Evolutionary conservation across 2,113 vertebrate genomes (phyloP).

Genomic region (Xenopus laevis): DNA sequence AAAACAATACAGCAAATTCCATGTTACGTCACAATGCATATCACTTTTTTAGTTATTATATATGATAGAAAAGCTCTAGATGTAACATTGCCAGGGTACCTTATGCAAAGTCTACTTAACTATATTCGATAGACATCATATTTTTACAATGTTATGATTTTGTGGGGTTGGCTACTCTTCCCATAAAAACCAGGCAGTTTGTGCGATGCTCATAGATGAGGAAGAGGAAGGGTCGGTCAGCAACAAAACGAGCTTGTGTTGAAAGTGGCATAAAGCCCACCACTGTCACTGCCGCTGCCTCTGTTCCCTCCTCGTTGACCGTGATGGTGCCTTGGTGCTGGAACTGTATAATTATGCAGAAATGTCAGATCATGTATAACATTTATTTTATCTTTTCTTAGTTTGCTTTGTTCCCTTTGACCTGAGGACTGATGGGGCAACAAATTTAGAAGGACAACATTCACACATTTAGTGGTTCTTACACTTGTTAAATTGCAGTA

Average conservation of each 20-base stretch:
- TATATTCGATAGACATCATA: background rate
- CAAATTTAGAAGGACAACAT: too few relatives aligned
- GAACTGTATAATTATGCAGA: constrained; percentile 65
- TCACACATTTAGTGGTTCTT: too few relatives aligned
- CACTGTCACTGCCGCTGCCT: constrained; percentile 80
- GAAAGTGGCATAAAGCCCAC: constrained; percentile 95
- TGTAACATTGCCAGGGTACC: too few relatives aligned
- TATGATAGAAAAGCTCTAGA: too few relatives aligned
- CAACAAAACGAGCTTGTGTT: constrained; percentile 80
- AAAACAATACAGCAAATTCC: too few relatives aligned
- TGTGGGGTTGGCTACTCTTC: constrained; percentile 82
- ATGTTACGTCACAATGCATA: too few relatives aligned
- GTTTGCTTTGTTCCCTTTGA: too few relatives aligned
- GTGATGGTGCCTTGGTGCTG: constrained; percentile 91
- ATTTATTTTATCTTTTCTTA: too few relatives aligned
- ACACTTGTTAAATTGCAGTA: too few relatives aligned
- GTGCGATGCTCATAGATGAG: constrained; percentile 93
- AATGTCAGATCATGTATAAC: background rate
- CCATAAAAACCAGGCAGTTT: constrained; percentile 89
- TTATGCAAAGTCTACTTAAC: background rate
- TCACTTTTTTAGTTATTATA: too few relatives aligned
- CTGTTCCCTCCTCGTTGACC: constrained; percentile 93
- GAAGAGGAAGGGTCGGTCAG: constrained; percentile 89
- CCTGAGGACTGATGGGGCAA: too few relatives aligned
- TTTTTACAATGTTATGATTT: constrained; percentile 55